A percentile compares a stretch with the other conserved stretches of the same genome.
phyloP scores from a whole-genome alignment of 1,140 invertebrate species.

The Orchesella cincta region DNA sequence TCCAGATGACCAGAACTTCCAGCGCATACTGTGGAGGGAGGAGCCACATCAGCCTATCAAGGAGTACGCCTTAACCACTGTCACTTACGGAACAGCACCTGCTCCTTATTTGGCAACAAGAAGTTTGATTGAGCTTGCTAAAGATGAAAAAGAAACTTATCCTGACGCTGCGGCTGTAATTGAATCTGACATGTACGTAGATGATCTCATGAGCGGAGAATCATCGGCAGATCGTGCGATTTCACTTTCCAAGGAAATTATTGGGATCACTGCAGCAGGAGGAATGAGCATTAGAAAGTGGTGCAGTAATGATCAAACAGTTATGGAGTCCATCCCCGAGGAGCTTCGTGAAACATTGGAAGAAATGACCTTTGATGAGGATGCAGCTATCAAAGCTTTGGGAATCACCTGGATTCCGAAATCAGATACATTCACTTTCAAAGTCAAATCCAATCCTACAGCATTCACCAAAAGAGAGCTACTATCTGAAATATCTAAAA shows the following conservation, averaged over 20 bases:
- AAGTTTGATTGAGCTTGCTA: conserved; percentile 25
- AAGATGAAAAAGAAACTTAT: neutral
- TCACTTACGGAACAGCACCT: conserved; percentile 36
- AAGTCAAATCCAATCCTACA: neutral
- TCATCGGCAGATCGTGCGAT: conserved; percentile 28
- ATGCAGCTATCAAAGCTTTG: conserved; percentile 18
- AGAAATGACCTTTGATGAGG: neutral
- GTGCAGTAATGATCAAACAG: neutral
- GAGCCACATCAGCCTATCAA: neutral
- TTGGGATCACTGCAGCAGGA: conserved; percentile 10
- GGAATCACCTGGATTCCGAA: conserved; percentile 25
- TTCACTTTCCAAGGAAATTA: conserved; percentile 15
- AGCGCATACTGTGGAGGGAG: conserved; percentile 48
- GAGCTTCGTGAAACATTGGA: neutral
- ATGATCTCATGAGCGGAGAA: conserved; percentile 34
- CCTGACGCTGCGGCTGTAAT: neutral
- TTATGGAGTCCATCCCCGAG: neutral
- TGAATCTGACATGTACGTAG: neutral
- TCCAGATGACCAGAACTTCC: conserved; percentile 34
- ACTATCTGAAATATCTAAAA: conserved; percentile 25
- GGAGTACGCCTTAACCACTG: neutral
- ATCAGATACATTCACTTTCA: conserved; percentile 10
- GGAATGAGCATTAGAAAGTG: neutral
- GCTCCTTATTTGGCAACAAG: conserved; percentile 13
- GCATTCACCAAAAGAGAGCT: conserved; percentile 35